Percentiles rank a stretch among this genome's conserved stretches.
Evolutionary conservation across 1,140 invertebrate species (phyloP).

Genomic region (Aphis craccivora): DNA sequence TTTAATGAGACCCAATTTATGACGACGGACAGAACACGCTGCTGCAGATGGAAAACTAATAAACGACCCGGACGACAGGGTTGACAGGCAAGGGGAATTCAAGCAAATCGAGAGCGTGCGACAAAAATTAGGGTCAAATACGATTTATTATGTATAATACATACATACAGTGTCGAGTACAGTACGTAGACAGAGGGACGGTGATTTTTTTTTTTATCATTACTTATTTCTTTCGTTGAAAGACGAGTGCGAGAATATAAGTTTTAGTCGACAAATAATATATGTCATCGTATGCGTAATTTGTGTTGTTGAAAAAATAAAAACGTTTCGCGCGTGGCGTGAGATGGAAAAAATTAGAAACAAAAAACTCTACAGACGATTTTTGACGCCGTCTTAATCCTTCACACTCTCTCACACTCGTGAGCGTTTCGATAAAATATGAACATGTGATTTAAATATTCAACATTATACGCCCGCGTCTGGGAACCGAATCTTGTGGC

Average conservation of each 20-base stretch:
- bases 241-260: not conserved
- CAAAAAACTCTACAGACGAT: not conserved
- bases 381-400: not conserved
- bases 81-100: not conserved
- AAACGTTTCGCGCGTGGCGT: not conserved
- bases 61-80: not conserved
- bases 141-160: not conserved
- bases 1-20: conserved; percentile 30
- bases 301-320: not conserved
- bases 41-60: conserved; percentile 8
- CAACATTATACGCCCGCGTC: not conserved
- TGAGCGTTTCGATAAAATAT: not conserved
- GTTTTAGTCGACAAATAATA: not conserved
- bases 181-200: not conserved
- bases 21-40: not conserved
- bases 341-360: not conserved
- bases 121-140: conserved; percentile 48
- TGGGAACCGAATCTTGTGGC: not conserved
- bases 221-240: not conserved
- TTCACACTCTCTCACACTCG: too few species aligned
- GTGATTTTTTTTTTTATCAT: not conserved
- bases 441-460: not conserved
- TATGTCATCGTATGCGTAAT: not conserved
- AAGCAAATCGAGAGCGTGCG: not conserved
- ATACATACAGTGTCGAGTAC: not conserved